Evolutionary conservation across 2,113 vertebrate genomes (phyloP), one percentile per base, ranked within the genome.

Genomic region (Sitta europaea): DNA sequence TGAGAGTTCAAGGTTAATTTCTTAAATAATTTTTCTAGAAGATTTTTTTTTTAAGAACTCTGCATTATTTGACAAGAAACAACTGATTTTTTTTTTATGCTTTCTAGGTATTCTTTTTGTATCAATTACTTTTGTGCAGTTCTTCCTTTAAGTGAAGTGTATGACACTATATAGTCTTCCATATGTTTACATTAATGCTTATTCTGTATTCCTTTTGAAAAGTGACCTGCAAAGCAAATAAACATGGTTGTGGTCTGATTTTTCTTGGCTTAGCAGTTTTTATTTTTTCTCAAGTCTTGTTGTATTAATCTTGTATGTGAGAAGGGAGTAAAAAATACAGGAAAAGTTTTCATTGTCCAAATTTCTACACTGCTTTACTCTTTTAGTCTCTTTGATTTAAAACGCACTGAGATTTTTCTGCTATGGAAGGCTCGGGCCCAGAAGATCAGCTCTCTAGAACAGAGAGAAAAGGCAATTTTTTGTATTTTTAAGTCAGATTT

Each of bases 211-310:
- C 86, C 70, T 85, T 95, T 95, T 87, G 73, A 91, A 90, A 93
- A 92, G 61, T 85, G 89, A 92, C 91, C 65, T 89, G 83, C n/a
- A 90, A 87, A 94, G 53, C 73, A 92, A 96, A 92, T 84, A 96
- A 89, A 75, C 33, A 43, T 90, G n/a, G 83, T 81, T 92, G 53
- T 74, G 72, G 53, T 51, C 33, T 89, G 57, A 91, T 92, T 96
- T 90, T 91, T 63, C 80, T 88, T 88, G 61, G 35, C n/a, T 74
- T 91, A 54, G 50, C 15, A 14, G 6, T 70, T 90, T 94, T 76
- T 74, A 25, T 21, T 76, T 94, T 78, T 92, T 55, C 29, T 72
- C 38, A 72, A 11, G 83, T 78, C 76, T 68, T 85, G 6, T n/a
- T 71, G 4, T 68, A 89, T 95, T 95, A 89, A 91, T 81, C 48